These are phyloP conservation scores for Sinohyriopsis cumingii DNA, from an alignment of 2,888 invertebrate genomes.

Conservation along the genomic window DNA sequence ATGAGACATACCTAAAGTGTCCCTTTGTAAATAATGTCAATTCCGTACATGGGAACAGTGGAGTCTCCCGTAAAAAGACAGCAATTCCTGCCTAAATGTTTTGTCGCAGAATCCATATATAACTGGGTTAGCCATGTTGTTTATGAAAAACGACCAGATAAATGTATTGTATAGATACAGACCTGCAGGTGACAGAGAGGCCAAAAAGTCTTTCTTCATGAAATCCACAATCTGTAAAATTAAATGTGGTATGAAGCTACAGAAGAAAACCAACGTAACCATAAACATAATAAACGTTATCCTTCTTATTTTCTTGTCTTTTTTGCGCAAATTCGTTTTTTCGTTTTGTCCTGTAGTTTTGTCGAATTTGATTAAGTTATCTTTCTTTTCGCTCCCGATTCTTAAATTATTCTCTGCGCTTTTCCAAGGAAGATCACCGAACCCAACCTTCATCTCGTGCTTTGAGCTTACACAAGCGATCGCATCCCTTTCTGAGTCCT, in stretches of 20 bases:
- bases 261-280: constrained; percentile 50
- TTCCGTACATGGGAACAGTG: too few species aligned
- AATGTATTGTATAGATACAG: constrained; percentile 47
- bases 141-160: constrained; percentile 55
- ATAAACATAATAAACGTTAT: constrained; percentile 50
- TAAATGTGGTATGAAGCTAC: constrained; percentile 54
- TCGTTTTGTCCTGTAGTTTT: neutral
- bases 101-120: constrained; percentile 57
- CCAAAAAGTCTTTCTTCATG: constrained; percentile 36
- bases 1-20: too few species aligned
- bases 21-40: too few species aligned
- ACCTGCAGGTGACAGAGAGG: constrained; percentile 27
- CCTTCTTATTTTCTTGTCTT: constrained; percentile 12
- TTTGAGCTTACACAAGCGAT: too few species aligned
- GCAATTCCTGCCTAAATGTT: constrained; percentile 45
- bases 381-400: too few species aligned
- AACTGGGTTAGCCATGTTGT: constrained; percentile 52
- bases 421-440: too few species aligned
- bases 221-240: constrained; percentile 40
- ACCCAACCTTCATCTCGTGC: too few species aligned
- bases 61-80: too few species aligned
- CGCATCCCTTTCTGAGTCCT: too few species aligned
- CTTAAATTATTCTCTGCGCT: too few species aligned
- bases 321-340: neutral
- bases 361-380: neutral